phyloP scores from a whole-genome alignment of 1,140 invertebrate species.

The Aphidius gifuensis region DNA sequence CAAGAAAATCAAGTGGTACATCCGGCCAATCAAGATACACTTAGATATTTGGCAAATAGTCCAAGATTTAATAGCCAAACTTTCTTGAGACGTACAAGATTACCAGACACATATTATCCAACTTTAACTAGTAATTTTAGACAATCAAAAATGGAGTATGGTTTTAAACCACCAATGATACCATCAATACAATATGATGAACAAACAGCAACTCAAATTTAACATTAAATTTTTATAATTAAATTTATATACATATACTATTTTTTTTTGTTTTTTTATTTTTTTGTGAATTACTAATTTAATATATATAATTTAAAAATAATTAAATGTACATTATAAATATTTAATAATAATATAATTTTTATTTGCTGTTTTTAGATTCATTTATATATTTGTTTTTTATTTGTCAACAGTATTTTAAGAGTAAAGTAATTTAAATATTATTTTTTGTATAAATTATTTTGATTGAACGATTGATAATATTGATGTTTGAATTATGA shows the following conservation, averaged over 20 bases:
- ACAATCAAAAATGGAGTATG: conserved; percentile 73
- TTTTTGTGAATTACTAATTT: background rate
- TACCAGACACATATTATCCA: conserved; percentile 38
- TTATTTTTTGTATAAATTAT: too few species aligned
- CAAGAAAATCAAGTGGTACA: conserved; percentile 23
- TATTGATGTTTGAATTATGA: too few species aligned
- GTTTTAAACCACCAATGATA: conserved; percentile 74
- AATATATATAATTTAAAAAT: background rate
- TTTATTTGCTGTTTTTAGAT: conserved; percentile 1
- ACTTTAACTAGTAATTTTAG: conserved; percentile 58
- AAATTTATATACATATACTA: background rate
- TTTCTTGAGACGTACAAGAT: conserved; percentile 37
- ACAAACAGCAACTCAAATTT: conserved; percentile 47
- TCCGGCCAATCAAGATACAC: conserved; percentile 28
- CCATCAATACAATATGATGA: conserved; percentile 79
- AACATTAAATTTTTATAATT: conserved; percentile 41
- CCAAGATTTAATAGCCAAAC: conserved; percentile 24
- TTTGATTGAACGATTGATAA: too few species aligned
- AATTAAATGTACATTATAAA: too few species aligned
- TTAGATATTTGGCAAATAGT: conserved; percentile 16
- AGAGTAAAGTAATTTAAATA: too few species aligned
- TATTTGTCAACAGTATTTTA: background rate
- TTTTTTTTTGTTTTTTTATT: background rate
- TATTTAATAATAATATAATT: conserved; percentile 1
- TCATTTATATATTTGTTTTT: background rate